phyloP scores from a whole-genome alignment of 2,113 vertebrate species.

The Microcebus jonahi region DNA sequence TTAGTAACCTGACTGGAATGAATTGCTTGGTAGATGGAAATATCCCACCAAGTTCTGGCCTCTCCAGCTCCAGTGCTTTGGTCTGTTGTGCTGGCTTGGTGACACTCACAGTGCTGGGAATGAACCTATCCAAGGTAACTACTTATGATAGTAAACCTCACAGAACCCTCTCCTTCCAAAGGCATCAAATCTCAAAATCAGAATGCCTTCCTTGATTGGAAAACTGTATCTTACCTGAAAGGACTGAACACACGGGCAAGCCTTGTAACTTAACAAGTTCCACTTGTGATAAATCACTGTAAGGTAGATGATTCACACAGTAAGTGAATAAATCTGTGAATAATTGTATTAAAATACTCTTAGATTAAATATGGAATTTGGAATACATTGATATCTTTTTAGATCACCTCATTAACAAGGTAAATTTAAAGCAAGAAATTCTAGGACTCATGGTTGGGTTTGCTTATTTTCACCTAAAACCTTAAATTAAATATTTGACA shows the following conservation, averaged over 20 bases:
- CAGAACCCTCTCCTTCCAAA: neutral
- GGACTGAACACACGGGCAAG: conserved; percentile 66
- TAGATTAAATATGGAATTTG: conserved; percentile 69
- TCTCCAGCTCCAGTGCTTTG: conserved; percentile 97
- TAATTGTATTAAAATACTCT: conserved; percentile 59
- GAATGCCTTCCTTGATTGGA: neutral
- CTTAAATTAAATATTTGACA: conserved; percentile 82
- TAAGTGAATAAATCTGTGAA: conserved; percentile 58
- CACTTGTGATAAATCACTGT: conserved; percentile 56
- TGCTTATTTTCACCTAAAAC: conserved; percentile 80
- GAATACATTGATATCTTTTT: conserved; percentile 40
- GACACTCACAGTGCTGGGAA: conserved; percentile 91
- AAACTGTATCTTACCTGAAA: conserved; percentile 69
- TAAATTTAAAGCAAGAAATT: conserved; percentile 74
- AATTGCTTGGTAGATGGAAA: conserved; percentile 95
- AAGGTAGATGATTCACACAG: conserved; percentile 67
- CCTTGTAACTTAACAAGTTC: conserved; percentile 68
- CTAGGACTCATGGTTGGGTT: conserved; percentile 67
- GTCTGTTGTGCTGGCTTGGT: conserved; percentile 96
- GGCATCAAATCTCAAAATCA: neutral
- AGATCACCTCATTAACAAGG: conserved; percentile 61
- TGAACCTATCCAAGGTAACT: conserved; percentile 94
- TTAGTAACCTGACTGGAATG: conserved; percentile 89
- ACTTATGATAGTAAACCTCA: conserved; percentile 30
- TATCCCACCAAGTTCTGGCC: conserved; percentile 94